Evolutionary conservation across 2,113 vertebrate species (phyloP).

Genomic region (Bucco capensis): DNA sequence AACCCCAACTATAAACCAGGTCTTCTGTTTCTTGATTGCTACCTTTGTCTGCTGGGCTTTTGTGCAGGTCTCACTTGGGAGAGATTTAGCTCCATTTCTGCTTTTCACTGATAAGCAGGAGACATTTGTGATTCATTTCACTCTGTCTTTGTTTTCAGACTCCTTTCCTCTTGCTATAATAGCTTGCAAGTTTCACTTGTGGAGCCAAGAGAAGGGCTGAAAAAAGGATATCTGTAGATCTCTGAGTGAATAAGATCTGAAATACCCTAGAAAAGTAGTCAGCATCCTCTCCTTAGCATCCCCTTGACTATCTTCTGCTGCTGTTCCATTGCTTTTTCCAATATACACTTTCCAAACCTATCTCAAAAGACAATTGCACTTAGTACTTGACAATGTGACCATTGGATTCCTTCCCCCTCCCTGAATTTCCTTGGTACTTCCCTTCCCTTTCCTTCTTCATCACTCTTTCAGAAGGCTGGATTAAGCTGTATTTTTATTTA

Average conservation of each 20-base stretch:
- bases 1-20: rapidly evolving
- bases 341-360: neutral
- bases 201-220: neutral
- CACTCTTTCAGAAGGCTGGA: neutral
- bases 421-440: neutral
- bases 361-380: neutral
- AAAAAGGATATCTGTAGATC: neutral
- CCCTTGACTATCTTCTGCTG: neutral
- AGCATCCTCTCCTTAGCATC: neutral
- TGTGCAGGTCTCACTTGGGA: neutral
- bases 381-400: neutral
- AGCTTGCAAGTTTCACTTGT: neutral
- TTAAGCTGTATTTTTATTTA: neutral
- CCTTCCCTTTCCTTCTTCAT: no score
- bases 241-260: neutral
- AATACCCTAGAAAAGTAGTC: neutral
- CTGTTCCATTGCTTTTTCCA: neutral
- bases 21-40: neutral
- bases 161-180: neutral
- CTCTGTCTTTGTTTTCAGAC: neutral
- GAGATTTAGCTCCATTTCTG: neutral
- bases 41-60: neutral
- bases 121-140: rapidly evolving
- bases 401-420: neutral
- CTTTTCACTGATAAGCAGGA: neutral